Evolutionary conservation across 2,113 vertebrate species (phyloP), one percentile per base, ranked within the genome.

Genomic region (Pachypanchax playfairii): DNA sequence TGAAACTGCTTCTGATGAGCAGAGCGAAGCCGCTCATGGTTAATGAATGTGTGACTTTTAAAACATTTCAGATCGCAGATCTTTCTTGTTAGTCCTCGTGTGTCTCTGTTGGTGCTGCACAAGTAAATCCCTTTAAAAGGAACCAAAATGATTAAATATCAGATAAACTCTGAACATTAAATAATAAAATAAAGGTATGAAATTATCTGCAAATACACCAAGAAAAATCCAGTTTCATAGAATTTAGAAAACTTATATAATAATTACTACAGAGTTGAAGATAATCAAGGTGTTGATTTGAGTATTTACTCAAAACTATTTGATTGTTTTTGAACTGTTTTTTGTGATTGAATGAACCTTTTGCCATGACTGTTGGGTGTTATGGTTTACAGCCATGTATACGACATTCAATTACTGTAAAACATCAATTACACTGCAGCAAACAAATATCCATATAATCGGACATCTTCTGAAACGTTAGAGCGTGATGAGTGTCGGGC

Each of bases 41-140:
- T 66, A 69, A 75, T 61, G 63, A 72, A 44, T 21, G 33, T 50
- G 42, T 18, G 20, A 12, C 49, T 49, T 48, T 68, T 58, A 36
- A 57, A 48, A 39, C 1, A 22, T 36, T n/a, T 25, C 20, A 31
- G 25, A 12, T 22, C 24, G 24, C 25, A 56, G 28, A 20, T 14
- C 9, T 2, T 28, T 20, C 4, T 51, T 24, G 7, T n/a, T 42
- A 33, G 24, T 9, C 31, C 15, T 6, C 10, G 41, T 17, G 26
- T 17, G n/a, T 4, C 47, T 17, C 47, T 29, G 4, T 1, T 18
- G 20, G 15, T 54, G 22, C 22, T 21, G n/a, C 12, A 63, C 6
- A 15, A 25, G 1, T 2, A 38, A 25, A 17, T 14, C 5, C 2
- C 10, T 21, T 7, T 15, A 38, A 36, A 36, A 2, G 9, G 10